phyloP scores from a whole-genome alignment of 2,113 vertebrate genomes.

The Astur gentilis region DNA sequence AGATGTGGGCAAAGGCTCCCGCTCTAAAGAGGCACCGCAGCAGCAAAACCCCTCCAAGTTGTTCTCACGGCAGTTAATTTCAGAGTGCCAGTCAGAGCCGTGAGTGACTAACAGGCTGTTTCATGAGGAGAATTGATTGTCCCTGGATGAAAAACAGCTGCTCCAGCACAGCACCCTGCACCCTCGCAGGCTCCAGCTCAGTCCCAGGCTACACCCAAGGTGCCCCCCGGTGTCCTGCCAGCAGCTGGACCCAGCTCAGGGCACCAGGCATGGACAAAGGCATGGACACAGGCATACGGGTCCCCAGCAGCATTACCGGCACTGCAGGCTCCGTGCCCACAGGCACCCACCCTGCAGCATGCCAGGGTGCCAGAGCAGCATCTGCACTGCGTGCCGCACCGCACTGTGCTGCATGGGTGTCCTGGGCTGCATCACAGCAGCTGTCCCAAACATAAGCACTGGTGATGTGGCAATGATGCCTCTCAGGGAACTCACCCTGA shows the following conservation, averaged over 20 bases:
- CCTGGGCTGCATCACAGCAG: background rate
- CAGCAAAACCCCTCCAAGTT: background rate
- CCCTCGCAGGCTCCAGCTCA: background rate
- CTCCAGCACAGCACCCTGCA: background rate
- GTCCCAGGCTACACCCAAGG: background rate
- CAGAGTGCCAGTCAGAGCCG: background rate
- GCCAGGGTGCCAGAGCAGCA: accelerated
- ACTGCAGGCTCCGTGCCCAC: accelerated
- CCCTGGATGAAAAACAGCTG: background rate
- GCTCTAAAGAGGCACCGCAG: background rate
- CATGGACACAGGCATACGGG: accelerated
- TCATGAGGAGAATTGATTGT: background rate
- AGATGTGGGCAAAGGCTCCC: background rate
- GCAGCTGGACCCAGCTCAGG: accelerated
- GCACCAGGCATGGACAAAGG: accelerated
- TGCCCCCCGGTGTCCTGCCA: accelerated
- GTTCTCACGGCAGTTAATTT: background rate
- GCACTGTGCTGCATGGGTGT: accelerated
- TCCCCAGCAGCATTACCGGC: background rate
- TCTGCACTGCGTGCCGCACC: accelerated
- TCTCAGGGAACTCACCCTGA: accelerated
- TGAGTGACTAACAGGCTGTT: background rate
- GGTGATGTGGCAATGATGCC: background rate
- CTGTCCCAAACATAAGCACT: accelerated
- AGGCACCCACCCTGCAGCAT: background rate